These are phyloP conservation scores for Latrodectus elegans DNA, from an alignment of 2,888 invertebrate genomes.

Conservation along the genomic window DNA sequence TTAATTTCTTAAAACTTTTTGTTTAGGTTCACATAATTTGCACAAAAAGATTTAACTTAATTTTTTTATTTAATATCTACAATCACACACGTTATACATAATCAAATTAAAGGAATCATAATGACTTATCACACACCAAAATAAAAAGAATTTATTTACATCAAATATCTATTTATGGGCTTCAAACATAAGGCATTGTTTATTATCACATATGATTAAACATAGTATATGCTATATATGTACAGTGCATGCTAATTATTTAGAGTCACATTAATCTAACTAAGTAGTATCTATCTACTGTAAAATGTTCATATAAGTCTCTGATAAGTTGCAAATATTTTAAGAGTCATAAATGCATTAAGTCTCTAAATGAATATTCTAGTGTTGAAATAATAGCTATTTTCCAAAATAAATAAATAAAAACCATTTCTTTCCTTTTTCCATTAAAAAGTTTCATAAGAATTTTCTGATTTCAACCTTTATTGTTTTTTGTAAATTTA, in stretches of 20 bases:
- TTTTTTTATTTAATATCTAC: neutral
- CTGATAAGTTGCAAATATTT: neutral
- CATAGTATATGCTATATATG: constrained; percentile 17
- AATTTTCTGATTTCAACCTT: too few relatives aligned
- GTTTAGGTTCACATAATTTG: too few relatives aligned
- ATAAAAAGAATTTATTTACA: constrained; percentile 3
- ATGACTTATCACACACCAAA: neutral
- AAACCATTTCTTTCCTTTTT: too few relatives aligned
- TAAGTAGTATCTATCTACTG: neutral
- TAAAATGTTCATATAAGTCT: too few relatives aligned
- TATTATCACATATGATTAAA: constrained; percentile 44
- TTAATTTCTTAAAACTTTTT: too few relatives aligned
- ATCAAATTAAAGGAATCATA: neutral
- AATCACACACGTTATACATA: neutral
- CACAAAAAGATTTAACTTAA: too few relatives aligned
- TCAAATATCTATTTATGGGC: constrained; percentile 19
- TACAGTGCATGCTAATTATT: constrained; percentile 1
- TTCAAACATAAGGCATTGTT: constrained; percentile 63
- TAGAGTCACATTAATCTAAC: neutral
- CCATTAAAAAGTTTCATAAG: too few relatives aligned
- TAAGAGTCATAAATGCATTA: neutral
- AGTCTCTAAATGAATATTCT: neutral
- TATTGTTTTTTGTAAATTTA: too few relatives aligned
- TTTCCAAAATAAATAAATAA: too few relatives aligned
- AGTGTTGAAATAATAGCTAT: neutral